Percentiles rank a stretch among this genome's conserved stretches.
phyloP scores from a whole-genome alignment of 2,888 invertebrate species.

The Selenia dentaria region DNA sequence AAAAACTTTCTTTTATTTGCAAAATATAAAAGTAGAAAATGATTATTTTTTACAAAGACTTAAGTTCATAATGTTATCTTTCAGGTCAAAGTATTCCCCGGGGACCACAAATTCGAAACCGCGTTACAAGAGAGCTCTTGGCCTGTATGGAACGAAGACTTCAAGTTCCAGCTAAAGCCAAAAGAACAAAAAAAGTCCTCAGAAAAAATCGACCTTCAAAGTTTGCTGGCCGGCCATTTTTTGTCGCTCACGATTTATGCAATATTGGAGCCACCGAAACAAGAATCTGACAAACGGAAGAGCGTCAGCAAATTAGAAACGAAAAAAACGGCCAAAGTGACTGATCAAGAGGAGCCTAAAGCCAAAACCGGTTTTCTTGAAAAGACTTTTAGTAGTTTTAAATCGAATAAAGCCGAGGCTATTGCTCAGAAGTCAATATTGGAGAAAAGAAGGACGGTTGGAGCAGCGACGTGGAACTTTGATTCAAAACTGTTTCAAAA shows the following conservation, averaged over 20 bases:
- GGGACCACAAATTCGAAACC: constrained; percentile 90
- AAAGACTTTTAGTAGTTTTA: constrained; percentile 77
- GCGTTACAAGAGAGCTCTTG: constrained; percentile 89
- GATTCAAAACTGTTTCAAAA: constrained; percentile 86
- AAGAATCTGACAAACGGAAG: constrained; percentile 64
- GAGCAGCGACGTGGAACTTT: constrained; percentile 88
- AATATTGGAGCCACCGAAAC: constrained; percentile 84
- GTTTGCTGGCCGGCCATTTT: constrained; percentile 87
- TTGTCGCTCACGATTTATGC: constrained; percentile 89
- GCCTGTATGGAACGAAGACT: constrained; percentile 93
- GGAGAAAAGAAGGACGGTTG: constrained; percentile 87
- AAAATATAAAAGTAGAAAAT: no score
- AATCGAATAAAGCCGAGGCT: constrained; percentile 72
- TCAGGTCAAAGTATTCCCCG: constrained; percentile 91
- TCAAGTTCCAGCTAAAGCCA: constrained; percentile 87
- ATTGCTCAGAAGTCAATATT: constrained; percentile 76
- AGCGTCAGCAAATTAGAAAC: constrained; percentile 60
- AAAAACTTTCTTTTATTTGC: no score
- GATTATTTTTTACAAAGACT: not conserved
- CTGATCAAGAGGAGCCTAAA: constrained; percentile 76
- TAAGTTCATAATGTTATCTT: constrained; percentile 39
- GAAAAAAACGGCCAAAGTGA: constrained; percentile 62
- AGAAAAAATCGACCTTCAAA: constrained; percentile 80
- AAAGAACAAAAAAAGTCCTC: constrained; percentile 77
- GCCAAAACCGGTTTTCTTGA: constrained; percentile 78